Evolutionary conservation across 2,888 invertebrate species (phyloP), one percentile per base, ranked within the genome.

Genomic region (Pachycephus smyrnensis): DNA sequence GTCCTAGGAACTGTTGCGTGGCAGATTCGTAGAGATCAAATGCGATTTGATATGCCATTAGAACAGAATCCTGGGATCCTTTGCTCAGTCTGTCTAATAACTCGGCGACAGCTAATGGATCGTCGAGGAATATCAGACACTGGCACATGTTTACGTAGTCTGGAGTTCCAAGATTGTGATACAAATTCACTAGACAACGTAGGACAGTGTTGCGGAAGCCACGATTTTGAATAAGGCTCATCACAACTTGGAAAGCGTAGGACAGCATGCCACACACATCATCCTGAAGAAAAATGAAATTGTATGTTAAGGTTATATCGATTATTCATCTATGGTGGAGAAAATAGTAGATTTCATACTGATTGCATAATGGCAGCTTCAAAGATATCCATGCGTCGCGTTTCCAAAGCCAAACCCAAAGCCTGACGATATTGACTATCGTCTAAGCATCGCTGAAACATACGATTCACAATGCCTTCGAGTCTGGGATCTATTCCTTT

Each of bases 1-100:
- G 94, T 12, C 96, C 96, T 76, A 99, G 93, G 91, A 99, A 99
- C 91, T 99, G 98, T 92, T 99, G 99, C 2, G 99, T 99, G 0
- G 99, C 99, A 71, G 98, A 98, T 92, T 99, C 99, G 90, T 99
- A 99, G 85, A 99, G 94, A 93, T 99, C 99, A 92, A 99, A 99
- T 0, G 96, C 98, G 87, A 99, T 98, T 93, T 99, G 99, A 92
- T 98, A 99, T 0, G 98, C 98, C 97, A 99, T 99, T 69, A 99
- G 93, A 79, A 96, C 96, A 82, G 95, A 95, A 82, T 97, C 96
- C 92, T 94, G 93, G 0, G 93, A 93, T 68, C 96, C 97, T 90
- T 96, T 95, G 35, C 97, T 96, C 0, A 99, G 93, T 92, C 96
- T 97, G 88, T 98, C 98, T 11, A 99, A 93, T 81, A 99, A 96